phyloP scores from a whole-genome alignment of 2,113 vertebrate species.

The Forbesichthys papilliferus region DNA sequence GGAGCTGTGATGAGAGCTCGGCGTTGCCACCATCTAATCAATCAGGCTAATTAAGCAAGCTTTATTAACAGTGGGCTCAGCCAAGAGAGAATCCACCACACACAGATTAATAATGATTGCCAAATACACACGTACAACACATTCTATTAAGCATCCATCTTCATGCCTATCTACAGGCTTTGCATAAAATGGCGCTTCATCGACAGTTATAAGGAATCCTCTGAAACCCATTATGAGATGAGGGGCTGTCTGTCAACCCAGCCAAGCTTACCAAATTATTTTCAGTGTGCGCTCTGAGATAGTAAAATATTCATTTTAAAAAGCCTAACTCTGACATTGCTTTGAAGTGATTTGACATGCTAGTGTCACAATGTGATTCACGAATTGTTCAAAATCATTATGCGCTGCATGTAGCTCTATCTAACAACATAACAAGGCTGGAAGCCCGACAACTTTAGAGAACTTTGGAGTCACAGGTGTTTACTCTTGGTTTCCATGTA shows the following conservation, averaged over 20 bases:
- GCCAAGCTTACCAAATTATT: conserved; percentile 40
- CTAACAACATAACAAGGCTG: too few relatives aligned
- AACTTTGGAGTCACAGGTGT: conserved; percentile 1
- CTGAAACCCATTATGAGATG: conserved; percentile 28
- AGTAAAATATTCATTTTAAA: conserved; percentile 28
- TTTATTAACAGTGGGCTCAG: conserved; percentile 67
- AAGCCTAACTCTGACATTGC: not conserved
- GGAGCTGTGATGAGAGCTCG: conserved; percentile 59
- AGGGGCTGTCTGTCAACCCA: conserved; percentile 32
- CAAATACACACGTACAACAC: conserved; percentile 62
- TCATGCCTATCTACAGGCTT: conserved; percentile 42
- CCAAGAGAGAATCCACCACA: conserved; percentile 62
- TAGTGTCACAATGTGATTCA: conserved; percentile 2
- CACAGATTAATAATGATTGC: conserved; percentile 74
- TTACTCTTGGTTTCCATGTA: conserved; percentile 5
- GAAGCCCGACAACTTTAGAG: too few relatives aligned
- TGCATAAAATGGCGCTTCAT: conserved; percentile 41
- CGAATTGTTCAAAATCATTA: conserved; percentile 1
- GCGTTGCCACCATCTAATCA: conserved; percentile 71
- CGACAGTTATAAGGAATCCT: conserved; percentile 40
- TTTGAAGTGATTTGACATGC: not conserved
- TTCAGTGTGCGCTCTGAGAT: conserved; percentile 31
- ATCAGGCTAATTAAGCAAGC: conserved; percentile 73
- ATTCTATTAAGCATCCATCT: conserved; percentile 68
- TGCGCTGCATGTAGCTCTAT: too few relatives aligned